Base-by-base conservation (phyloP, 2,113 vertebrate genomes). In the Pyxicephalus adspersus region DNA sequence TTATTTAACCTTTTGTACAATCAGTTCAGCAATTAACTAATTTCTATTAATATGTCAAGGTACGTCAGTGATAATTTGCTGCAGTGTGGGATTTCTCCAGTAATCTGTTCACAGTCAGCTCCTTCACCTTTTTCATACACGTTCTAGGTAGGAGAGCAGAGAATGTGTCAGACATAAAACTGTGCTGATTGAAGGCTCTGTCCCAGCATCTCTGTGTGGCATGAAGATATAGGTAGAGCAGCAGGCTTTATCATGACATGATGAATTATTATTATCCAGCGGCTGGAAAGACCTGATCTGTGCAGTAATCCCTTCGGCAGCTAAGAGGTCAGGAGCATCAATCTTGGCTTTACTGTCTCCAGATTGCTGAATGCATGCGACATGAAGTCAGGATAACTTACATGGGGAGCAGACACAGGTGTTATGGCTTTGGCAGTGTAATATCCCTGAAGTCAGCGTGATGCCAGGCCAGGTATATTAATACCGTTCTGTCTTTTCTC, bases 191-290 rank as follows among this genome's bases (percentile, higher is more conserved):
- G 61, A 77, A 31, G 26, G 38, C 38, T 54, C 74, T 65, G 75
- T 52, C 75, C 25, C 26, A 64, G 38, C 31, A 28, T 61, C 75
- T 64, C 34, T 77, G 75, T 65, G 75, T 76, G 73, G 73, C 34
- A 76, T 63, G 57, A 51, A 23, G 73, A 76, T 76, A 76, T 50
- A 76, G 61, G 45, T 63, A 65, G 75, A 77, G 75, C 51, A 65
- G 75, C 50, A 22, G 75, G 61, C 75, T 77, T 64, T 77, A 77
- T 64, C 60, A 64, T 77, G 75, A 77, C 75, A 77, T 77, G 75
- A 77, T 77, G 61, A 77, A 77, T 64, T 77, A 65, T 77, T 65
- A 77, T 77, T 54, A 52, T 65, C 38, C 26, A 52, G 75, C 38
- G 13, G 5, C 45, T 77, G 75, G 75, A 64, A 54, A 55, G 75